Base-by-base conservation (phyloP, 2,797 vertebrate genomes). In the Scolopax bukidnonensis region DNA sequence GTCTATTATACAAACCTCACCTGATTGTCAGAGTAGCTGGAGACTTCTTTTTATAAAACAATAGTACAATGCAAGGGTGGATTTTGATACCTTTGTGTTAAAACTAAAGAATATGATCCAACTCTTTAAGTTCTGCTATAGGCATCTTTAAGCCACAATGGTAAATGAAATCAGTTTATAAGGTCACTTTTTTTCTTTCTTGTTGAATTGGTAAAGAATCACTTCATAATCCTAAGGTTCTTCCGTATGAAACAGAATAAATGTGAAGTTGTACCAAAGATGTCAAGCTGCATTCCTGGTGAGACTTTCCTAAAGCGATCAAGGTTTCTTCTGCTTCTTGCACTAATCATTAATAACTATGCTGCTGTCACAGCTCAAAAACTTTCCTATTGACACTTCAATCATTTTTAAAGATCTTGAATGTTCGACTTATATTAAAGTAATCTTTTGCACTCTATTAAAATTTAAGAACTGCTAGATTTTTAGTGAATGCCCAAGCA, bases 391-490 rank as follows among this genome's bases (percentile, higher is more conserved):
- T 97, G 98, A 98, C 97, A 95, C 97, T 96, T 98, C 97, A 98
- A 93, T 98, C 92, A 96, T 98, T 98, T 98, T 96, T 98, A 98
- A 98, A 98, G 98, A 98, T 98, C 98, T 96, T 97, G 96, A 97
- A 97, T 96, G 97, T 97, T 97, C 45, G 24, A 76, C 90, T 78
- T 97, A 95, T 97, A 97, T 97, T 94, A 97, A 97, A 98, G 97
- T 97, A 96, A 97, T 97, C 98, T 98, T 98, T 97, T 97, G 97
- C 96, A 98, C 98, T 98, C 98, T 96, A 98, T 98, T 98, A 98
- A 98, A 98, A 97, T 98, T 97, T 98, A 98, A 98, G 97, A 97
- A 97, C 95, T 48, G 96, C 96, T 94, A 98, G 96, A 97, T 97
- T 98, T 97, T 95, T 97, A 92, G 96, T 78, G 95, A 98, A 98